These are phyloP conservation scores for Actinia tenebrosa DNA, from an alignment of 64 coral and sea anemone genomes.

Conservation along the genomic window DNA sequence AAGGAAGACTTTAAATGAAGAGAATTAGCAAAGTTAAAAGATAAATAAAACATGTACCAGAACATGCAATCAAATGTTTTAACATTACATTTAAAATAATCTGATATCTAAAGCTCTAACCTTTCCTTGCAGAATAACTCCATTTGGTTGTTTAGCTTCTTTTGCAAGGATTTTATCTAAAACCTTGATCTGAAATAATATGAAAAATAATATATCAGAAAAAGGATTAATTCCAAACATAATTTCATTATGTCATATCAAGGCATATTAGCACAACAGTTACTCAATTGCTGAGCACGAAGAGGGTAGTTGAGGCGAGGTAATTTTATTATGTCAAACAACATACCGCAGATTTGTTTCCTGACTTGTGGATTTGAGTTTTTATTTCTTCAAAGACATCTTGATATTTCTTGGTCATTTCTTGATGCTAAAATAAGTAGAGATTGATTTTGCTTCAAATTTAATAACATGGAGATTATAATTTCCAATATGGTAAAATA, in stretches of 20 bases:
- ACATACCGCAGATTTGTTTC: slow-evolving; percentile 89
- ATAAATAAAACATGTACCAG: no score
- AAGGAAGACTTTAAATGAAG: neutral
- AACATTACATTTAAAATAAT: no score
- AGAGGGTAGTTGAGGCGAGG: no score
- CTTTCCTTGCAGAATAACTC: slow-evolving; percentile 54
- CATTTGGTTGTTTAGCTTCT: slow-evolving; percentile 81
- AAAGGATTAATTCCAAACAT: neutral
- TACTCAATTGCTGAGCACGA: no score
- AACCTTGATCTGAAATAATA: slow-evolving; percentile 55
- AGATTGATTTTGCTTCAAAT: neutral
- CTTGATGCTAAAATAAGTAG: slow-evolving; percentile 53
- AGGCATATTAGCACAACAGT: no score
- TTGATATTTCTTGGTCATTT: slow-evolving; percentile 66
- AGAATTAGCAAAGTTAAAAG: neutral
- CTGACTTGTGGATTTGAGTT: slow-evolving; percentile 80
- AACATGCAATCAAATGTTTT: neutral
- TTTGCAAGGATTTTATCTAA: slow-evolving; percentile 81
- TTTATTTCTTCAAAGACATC: slow-evolving; percentile 83
- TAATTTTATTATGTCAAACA: neutral
- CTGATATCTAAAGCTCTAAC: neutral
- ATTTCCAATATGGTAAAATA: neutral
- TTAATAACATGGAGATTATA: neutral
- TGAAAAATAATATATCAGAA: neutral
- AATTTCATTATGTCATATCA: neutral